Evolutionary conservation across 2,888 invertebrate genomes (phyloP).

Genomic region (Synergus japonicus): DNA sequence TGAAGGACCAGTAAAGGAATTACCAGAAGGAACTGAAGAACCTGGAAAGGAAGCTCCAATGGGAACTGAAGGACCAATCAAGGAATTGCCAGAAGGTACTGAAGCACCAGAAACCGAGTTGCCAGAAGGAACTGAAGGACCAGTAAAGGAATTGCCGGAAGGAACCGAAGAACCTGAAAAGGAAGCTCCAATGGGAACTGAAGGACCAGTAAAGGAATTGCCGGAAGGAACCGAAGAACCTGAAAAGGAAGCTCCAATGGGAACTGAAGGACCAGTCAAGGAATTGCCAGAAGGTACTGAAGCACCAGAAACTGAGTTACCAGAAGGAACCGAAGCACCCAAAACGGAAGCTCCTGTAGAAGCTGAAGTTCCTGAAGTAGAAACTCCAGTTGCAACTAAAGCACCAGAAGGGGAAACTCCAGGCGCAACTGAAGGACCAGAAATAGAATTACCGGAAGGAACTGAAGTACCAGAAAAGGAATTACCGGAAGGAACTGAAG

Average conservation of each 20-base stretch:
- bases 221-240: no score
- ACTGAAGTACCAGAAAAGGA: neutral
- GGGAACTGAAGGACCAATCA: conserved; percentile 23
- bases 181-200: neutral
- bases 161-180: conserved; percentile 51
- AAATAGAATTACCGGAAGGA: neutral
- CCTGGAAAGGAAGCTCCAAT: conserved; percentile 2
- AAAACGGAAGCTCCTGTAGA: conserved; percentile 7
- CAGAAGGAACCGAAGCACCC: neutral
- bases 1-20: conserved; percentile 47
- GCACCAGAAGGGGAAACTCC: conserved; percentile 21
- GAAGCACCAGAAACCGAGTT: conserved; percentile 43
- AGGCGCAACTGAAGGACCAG: neutral
- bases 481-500: neutral
- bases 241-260: no score
- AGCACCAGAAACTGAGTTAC: neutral
- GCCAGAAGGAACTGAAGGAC: conserved; percentile 15
- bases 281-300: conserved; percentile 17
- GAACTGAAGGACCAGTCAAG: no score
- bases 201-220: no score
- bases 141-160: conserved; percentile 48
- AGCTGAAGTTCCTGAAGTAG: conserved; percentile 42
- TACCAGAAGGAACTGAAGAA: conserved; percentile 53
- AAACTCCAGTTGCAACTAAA: conserved; percentile 27
- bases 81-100: conserved; percentile 53